Evolutionary conservation across 2,113 vertebrate species (phyloP).

Genomic region (Heliornis fulica): DNA sequence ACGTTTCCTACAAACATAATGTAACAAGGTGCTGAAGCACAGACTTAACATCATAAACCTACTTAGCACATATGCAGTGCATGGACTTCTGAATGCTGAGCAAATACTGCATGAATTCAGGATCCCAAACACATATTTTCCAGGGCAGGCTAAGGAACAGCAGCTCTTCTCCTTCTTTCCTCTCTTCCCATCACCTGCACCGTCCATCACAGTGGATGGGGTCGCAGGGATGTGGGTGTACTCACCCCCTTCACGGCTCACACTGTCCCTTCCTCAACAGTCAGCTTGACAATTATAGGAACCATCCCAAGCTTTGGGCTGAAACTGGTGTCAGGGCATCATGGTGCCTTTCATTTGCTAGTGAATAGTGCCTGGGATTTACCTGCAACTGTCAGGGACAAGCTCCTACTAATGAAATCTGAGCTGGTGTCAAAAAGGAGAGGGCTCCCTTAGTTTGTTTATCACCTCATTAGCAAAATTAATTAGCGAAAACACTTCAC

Average conservation of each 20-base stretch:
- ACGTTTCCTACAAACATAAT: neutral
- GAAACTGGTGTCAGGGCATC: neutral
- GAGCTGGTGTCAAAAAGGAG: constrained; percentile 12
- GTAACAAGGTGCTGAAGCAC: neutral
- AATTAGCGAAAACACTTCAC: constrained; percentile 50
- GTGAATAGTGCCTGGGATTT: neutral
- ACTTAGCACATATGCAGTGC: neutral
- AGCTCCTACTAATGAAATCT: constrained; percentile 39
- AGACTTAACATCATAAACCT: neutral
- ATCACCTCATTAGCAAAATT: constrained; percentile 62
- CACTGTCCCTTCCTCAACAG: neutral
- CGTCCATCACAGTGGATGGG: neutral
- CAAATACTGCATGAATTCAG: neutral
- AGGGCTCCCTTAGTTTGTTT: constrained; percentile 34
- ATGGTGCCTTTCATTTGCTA: neutral
- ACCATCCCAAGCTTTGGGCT: neutral
- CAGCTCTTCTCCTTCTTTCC: neutral
- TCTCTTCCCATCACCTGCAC: neutral
- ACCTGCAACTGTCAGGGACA: neutral
- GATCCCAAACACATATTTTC: neutral
- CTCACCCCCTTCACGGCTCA: neutral
- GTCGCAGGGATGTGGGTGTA: neutral
- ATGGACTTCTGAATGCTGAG: too few relatives aligned
- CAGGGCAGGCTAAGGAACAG: neutral
- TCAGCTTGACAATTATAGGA: neutral